These are phyloP conservation scores for Orius insidiosus DNA, from an alignment of 1,140 invertebrate species.

Conservation along the genomic window DNA sequence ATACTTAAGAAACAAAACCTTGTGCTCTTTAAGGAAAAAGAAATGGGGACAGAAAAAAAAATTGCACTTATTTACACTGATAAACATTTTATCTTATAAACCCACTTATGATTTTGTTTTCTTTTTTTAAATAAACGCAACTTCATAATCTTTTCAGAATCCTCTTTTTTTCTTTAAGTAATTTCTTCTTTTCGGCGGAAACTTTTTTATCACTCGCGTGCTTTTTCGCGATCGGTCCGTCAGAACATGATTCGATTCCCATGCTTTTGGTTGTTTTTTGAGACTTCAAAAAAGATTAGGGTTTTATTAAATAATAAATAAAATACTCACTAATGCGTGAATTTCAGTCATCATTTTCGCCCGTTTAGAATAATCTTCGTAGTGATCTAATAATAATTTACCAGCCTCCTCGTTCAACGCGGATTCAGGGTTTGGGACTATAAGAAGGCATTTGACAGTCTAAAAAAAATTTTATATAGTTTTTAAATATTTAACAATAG, in stretches of 20 bases:
- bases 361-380: conserved; percentile 76
- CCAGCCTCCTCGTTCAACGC: conserved; percentile 88
- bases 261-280: conserved; percentile 27
- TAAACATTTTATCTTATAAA: no score
- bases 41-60: no score
- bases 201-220: conserved; percentile 66
- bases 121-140: conserved; percentile 1
- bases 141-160: conserved; percentile 74
- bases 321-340: conserved; percentile 50
- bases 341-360: conserved; percentile 91
- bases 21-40: no score
- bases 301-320: neutral
- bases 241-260: conserved; percentile 29
- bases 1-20: no score
- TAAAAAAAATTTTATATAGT: no score
- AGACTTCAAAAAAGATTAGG: conserved; percentile 24
- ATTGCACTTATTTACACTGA: no score
- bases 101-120: neutral
- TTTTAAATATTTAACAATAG: no score
- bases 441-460: conserved; percentile 82
- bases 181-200: conserved; percentile 56
- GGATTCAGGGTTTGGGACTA: conserved; percentile 87
- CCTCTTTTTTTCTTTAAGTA: conserved; percentile 69
- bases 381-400: conserved; percentile 74
- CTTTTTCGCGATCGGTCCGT: conserved; percentile 64